phyloP scores from a whole-genome alignment of 1,140 invertebrate genomes.

The Chironomus striatipennis region DNA sequence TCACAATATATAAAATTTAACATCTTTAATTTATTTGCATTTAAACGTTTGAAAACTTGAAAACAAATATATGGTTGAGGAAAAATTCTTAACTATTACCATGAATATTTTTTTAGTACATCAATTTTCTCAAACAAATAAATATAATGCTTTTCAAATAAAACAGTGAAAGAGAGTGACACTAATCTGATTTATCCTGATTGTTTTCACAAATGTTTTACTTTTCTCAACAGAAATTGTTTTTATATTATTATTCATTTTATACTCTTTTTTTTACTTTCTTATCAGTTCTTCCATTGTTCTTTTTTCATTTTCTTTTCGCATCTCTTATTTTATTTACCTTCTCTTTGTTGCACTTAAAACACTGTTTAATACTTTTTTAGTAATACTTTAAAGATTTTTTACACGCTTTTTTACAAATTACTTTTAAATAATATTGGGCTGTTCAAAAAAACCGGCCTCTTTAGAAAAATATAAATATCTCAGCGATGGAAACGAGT shows the following conservation, averaged over 20 bases:
- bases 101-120: background rate
- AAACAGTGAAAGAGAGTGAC: background rate
- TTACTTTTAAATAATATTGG: no score
- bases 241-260: slow-evolving; percentile 21
- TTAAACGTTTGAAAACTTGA: no score
- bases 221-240: slow-evolving; percentile 18
- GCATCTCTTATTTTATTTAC: background rate
- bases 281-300: background rate
- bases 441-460: no score
- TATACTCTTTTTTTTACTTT: background rate
- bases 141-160: background rate
- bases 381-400: background rate
- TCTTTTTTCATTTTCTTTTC: background rate
- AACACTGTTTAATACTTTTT: background rate
- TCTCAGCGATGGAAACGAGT: no score
- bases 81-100: no score
- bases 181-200: slow-evolving; percentile 11
- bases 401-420: no score
- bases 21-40: no score
- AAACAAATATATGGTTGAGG: no score
- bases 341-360: background rate
- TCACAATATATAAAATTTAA: no score
- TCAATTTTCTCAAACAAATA: no score
- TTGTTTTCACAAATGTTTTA: slow-evolving; percentile 19
- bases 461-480: no score